Conservation (phyloP, 2,888 invertebrate species). For the Trichacis sp. region DNA sequence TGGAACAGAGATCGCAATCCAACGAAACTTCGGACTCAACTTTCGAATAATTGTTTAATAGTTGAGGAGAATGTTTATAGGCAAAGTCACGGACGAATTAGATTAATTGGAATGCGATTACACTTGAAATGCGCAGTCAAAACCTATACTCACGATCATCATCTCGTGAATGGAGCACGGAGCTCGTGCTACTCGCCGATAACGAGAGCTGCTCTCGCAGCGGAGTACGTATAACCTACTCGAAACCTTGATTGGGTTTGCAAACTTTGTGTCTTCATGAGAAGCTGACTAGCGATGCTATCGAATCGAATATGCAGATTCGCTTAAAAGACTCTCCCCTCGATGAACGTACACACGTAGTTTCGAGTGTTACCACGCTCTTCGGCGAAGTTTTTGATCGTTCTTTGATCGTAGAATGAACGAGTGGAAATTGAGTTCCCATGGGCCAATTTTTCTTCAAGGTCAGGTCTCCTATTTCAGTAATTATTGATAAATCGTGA, state of each 20-base stretch:
- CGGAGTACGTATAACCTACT: conserved; percentile 26
- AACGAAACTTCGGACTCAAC: not conserved
- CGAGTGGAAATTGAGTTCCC: no score
- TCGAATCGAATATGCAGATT: conserved; percentile 28
- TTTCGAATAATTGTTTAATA: not conserved
- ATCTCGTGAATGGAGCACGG: conserved; percentile 37
- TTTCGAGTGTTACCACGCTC: not conserved
- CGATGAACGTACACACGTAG: not conserved
- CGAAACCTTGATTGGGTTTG: conserved; percentile 33
- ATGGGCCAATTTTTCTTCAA: no score
- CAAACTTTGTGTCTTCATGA: conserved; percentile 32
- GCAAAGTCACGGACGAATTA: conserved; percentile 17
- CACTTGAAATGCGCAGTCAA: conserved; percentile 15
- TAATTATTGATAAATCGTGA: no score
- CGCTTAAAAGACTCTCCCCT: conserved; percentile 15
- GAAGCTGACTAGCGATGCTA: conserved; percentile 8
- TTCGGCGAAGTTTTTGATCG: not conserved
- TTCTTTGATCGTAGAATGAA: conserved; percentile 5
- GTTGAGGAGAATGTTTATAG: not conserved
- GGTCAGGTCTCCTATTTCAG: no score
- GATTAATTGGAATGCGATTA: conserved; percentile 34
- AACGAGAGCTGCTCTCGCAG: conserved; percentile 35
- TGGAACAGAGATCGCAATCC: not conserved
- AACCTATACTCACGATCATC: conserved; percentile 30
- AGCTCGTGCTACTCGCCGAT: conserved; percentile 38